Evolutionary conservation across 2,797 vertebrate species (phyloP).

Genomic region (Cichlasoma orientale): DNA sequence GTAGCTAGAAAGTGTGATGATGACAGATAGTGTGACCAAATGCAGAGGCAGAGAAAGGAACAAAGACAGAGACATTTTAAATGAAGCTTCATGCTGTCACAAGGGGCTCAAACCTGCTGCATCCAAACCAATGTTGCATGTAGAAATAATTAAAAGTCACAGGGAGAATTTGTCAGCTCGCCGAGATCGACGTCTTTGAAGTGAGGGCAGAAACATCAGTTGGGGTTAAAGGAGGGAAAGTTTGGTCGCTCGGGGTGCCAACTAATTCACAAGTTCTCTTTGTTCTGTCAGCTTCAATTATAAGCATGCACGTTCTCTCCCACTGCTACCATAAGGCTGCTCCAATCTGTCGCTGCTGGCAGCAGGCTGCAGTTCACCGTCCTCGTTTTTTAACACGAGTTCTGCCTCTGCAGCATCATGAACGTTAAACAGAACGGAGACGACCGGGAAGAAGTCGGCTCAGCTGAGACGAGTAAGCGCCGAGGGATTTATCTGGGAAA

Average conservation of each 20-base stretch:
- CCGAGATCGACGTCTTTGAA: slow-evolving; percentile 29
- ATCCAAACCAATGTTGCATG: background rate
- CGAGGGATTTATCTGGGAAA: slow-evolving; percentile 10
- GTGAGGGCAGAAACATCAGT: slow-evolving; percentile 11
- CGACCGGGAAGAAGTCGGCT: slow-evolving; percentile 25
- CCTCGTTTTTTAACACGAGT: slow-evolving; percentile 3
- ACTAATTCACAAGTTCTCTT: slow-evolving; percentile 56
- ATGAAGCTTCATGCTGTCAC: background rate
- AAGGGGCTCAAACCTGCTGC: background rate
- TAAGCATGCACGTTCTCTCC: slow-evolving; percentile 36
- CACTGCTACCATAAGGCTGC: slow-evolving; percentile 58
- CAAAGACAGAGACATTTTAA: background rate
- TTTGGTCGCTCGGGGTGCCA: background rate
- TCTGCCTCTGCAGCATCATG: slow-evolving; percentile 32
- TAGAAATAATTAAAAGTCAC: slow-evolving; percentile 2
- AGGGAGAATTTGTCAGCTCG: background rate
- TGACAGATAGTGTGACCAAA: slow-evolving; percentile 28
- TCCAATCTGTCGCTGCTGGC: slow-evolving; percentile 69
- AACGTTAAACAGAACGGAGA: slow-evolving; percentile 8
- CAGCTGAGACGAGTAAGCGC: background rate
- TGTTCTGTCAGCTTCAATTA: slow-evolving; percentile 60
- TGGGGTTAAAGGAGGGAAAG: slow-evolving; percentile 34
- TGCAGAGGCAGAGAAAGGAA: slow-evolving; percentile 8
- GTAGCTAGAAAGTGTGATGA: slow-evolving; percentile 48
- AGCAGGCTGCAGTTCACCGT: slow-evolving; percentile 18